Evolutionary conservation across 2,888 invertebrate genomes (phyloP).

Genomic region (Meandrusa payeni): DNA sequence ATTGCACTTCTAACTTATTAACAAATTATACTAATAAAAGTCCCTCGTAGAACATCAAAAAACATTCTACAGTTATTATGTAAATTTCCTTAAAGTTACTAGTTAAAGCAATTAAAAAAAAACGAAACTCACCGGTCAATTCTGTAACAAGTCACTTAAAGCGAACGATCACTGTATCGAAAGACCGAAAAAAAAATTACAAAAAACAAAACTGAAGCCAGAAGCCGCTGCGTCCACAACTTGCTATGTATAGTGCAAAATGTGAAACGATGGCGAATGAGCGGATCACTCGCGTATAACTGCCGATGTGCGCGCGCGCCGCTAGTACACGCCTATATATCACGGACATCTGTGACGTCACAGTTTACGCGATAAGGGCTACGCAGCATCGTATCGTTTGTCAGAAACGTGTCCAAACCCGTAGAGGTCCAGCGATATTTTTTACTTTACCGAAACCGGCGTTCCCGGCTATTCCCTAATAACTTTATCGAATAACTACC

Average conservation of each 20-base stretch:
- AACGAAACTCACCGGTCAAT: constrained; percentile 7
- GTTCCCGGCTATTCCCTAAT: no score
- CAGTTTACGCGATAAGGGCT: constrained; percentile 35
- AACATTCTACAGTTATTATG: no score
- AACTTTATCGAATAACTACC: no score
- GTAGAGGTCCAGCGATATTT: neutral
- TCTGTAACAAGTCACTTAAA: constrained; percentile 29
- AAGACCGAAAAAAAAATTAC: constrained; percentile 40
- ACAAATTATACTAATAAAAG: no score
- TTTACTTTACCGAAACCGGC: no score
- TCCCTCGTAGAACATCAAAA: no score
- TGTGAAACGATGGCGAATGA: constrained; percentile 48
- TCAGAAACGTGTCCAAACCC: constrained; percentile 38
- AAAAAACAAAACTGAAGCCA: constrained; percentile 26
- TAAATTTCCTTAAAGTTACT: no score
- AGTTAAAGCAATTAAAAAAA: no score
- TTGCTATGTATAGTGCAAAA: constrained; percentile 41
- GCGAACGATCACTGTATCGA: constrained; percentile 54
- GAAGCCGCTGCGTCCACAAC: constrained; percentile 34
- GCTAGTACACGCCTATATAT: constrained; percentile 58
- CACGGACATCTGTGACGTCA: constrained; percentile 60
- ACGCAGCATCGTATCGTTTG: constrained; percentile 36
- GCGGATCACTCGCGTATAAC: constrained; percentile 53
- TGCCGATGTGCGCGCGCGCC: constrained; percentile 70
- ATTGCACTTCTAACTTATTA: no score